Base-by-base conservation (phyloP, 2,797 vertebrate species). In the Girardinus metallicus region DNA sequence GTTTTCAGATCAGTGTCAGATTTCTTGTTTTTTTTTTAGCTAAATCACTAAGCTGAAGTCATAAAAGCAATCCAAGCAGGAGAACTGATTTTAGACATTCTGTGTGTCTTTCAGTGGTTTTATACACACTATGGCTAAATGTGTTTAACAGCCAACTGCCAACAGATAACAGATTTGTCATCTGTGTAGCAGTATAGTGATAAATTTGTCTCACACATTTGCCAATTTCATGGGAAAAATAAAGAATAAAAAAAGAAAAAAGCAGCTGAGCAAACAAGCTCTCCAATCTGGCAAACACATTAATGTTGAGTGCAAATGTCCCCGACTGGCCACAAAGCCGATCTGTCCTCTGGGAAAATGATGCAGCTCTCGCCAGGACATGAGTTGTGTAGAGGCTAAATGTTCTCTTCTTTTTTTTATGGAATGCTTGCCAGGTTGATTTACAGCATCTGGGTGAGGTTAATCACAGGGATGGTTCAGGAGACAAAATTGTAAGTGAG, bases 241-340 rank as follows among this genome's bases (percentile, higher is more conserved):
- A 78, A 68, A 73, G 73, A 81, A 78, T 78, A 74, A 46, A 78
- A 77, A 41, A 55, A 66, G 78, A 75, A 81, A 78, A 78, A 83
- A 88, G 81, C 91, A 95, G 92, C 91, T 94, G 92, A 91, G 78
- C 88, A 91, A 91, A 94, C 90, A 92, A 79, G 71, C 80, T 76
- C 72, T 85, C 55, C 80, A 86, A 83, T 82, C 88, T 93, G 91
- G 90, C 87, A 85, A 90, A 89, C 64, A 78, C 84, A 85, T 79
- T 85, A 79, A 81, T 75, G 81, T 73, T 80, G 76, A 87, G 85
- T 76, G 81, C 81, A 87, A 84, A 85, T 76, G 84, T 86, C 90
- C 81, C 83, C 86, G 76, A 77, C 77, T 73, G 75, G 84, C 81
- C 77, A 82, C 80, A 66, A 34, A 78, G 84, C 79, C 74, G 79